Evolutionary conservation across 2,888 invertebrate species (phyloP).

Genomic region (Xiphydria camelus): DNA sequence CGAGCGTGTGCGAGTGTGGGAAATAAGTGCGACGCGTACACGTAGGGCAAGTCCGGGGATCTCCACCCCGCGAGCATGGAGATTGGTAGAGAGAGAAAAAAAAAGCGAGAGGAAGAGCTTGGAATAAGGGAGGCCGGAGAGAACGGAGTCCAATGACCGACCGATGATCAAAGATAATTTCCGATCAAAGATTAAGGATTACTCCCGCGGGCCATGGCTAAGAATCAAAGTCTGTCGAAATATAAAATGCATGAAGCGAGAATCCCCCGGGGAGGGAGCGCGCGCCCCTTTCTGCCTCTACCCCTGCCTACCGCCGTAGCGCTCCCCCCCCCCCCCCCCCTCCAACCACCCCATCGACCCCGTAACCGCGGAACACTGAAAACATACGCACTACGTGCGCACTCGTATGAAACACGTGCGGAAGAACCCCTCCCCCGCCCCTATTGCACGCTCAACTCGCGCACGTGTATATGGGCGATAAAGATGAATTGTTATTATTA

Average conservation of each 20-base stretch:
- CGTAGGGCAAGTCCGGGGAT: neutral
- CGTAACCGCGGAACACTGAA: conserved; percentile 3
- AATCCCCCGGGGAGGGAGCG: conserved; percentile 43
- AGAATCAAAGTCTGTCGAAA: conserved; percentile 54
- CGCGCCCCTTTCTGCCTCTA: conserved; percentile 10
- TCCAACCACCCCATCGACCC: no score
- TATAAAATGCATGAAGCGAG: conserved; percentile 57
- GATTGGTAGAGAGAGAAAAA: conserved; percentile 8
- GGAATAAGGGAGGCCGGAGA: conserved; percentile 16
- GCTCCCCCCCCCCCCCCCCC: no score
- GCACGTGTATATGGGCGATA: no score
- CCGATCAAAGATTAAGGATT: conserved; percentile 54
- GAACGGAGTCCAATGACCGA: conserved; percentile 29
- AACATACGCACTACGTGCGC: neutral
- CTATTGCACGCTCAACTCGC: no score
- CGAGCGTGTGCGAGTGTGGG: neutral
- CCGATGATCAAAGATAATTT: conserved; percentile 53
- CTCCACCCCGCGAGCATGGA: neutral
- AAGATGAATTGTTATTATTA: no score
- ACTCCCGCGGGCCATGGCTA: conserved; percentile 39
- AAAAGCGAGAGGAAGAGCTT: neutral
- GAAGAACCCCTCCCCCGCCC: no score
- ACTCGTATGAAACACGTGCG: no score
- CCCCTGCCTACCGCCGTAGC: neutral
- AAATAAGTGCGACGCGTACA: neutral